Evolutionary conservation across 2,888 invertebrate species (phyloP).

Genomic region (Eilema griseolum): DNA sequence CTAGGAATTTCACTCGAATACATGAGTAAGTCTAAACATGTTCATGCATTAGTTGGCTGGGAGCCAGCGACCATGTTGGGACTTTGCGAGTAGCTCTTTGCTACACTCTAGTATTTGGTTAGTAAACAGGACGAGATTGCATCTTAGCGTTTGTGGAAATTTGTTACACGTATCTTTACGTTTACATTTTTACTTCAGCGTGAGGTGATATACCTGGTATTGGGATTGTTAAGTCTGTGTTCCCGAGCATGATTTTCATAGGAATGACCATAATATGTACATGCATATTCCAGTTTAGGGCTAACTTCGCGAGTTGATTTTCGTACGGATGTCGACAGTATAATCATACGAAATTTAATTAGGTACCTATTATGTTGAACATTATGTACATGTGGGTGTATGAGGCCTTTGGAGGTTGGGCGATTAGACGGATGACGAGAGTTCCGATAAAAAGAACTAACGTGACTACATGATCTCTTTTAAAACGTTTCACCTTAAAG

Average conservation of each 20-base stretch:
- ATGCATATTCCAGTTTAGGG: too few species aligned
- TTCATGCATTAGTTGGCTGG: constrained; percentile 51
- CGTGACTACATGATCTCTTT: too few species aligned
- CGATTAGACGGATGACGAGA: too few species aligned
- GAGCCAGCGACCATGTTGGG: constrained; percentile 46
- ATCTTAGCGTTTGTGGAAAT: constrained; percentile 9
- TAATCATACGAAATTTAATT: neutral
- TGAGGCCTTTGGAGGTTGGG: too few species aligned
- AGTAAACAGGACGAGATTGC: constrained; percentile 1
- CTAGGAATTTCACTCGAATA: constrained; percentile 47
- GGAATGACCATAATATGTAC: too few species aligned
- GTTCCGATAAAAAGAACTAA: too few species aligned
- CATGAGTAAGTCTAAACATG: constrained; percentile 47
- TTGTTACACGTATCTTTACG: constrained; percentile 5
- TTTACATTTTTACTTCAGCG: neutral
- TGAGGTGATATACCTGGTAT: neutral
- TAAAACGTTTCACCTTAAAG: too few species aligned
- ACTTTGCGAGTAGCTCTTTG: neutral
- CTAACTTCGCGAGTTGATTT: too few species aligned
- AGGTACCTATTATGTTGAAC: neutral
- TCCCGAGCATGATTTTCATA: neutral
- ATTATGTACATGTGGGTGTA: neutral
- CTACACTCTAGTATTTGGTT: neutral
- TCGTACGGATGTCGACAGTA: too few species aligned
- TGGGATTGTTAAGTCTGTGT: neutral